Evolutionary conservation across 2,888 invertebrate genomes (phyloP), one percentile per base, ranked within the genome.

Genomic region (Pherbina coryleti): DNA sequence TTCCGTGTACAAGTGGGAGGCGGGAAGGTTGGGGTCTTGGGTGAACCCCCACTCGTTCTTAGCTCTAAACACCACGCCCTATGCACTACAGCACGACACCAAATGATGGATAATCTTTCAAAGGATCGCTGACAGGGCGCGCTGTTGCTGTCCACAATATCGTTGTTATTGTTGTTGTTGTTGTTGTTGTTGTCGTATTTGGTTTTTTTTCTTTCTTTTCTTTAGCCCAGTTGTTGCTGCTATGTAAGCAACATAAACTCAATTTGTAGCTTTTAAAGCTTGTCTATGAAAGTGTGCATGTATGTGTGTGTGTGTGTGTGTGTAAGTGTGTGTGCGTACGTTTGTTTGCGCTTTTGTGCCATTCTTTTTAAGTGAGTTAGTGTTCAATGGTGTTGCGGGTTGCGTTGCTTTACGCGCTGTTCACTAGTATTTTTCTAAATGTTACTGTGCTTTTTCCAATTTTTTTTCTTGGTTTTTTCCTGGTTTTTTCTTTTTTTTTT

Each of bases 301-400:
- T 73, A 22, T 44, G 73, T 31, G 73, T 62, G 25, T 25, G 19
- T 71, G n/a, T n/a, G n/a, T n/a, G n/a, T n/a, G 71, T 71, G 57
- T 73, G 73, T 1, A 62, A 49, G 25, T 73, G 44, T 44, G 73
- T 31, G 73, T 62, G 25, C 14, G 19, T 71, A 8, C 11, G 31
- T 53, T 7, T 22, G 22, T 70, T 7, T 17, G 19, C n/a, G 14
- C 22, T 44, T 49, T 44, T 70, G 25, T 31, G 55, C 55, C 34
- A n/a, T 66, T 66, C 31, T 66, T 5, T 37, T 66, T 34, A 34
- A 34, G 28, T 66, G n/a, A 37, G 66, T 55, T 55, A 8, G n/a
- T 55, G 55, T 55, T 55, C 22, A 22, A 19, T 55, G 55, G 19
- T 22, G n/a, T n/a, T 19, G 55, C 19, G 55, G 19, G 22, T 5